phyloP scores from a whole-genome alignment of 2,113 vertebrate species.

The Caranx melampygus region DNA sequence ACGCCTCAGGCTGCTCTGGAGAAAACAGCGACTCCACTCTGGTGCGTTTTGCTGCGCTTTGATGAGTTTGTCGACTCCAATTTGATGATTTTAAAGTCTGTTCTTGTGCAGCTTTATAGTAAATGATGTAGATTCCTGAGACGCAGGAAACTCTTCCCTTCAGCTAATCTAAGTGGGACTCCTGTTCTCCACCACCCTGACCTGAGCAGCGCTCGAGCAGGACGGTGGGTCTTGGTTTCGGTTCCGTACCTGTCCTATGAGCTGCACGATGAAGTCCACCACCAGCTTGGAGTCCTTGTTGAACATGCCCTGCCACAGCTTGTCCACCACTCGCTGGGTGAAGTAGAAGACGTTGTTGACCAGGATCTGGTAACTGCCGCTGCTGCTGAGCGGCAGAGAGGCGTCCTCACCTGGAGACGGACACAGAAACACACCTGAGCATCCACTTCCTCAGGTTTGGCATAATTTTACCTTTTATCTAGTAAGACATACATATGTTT shows the following conservation, averaged over 20 bases:
- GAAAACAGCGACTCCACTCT: background rate
- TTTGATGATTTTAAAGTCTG: too few species aligned
- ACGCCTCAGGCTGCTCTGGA: background rate
- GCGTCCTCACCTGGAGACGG: constrained; percentile 91
- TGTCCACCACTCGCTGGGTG: constrained; percentile 97
- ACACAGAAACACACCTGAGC: background rate
- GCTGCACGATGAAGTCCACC: constrained; percentile 98
- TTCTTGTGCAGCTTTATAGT: too few species aligned
- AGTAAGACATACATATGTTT: too few species aligned
- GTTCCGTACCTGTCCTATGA: constrained; percentile 92
- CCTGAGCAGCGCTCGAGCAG: too few species aligned
- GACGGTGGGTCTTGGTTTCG: background rate
- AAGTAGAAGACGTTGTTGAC: constrained; percentile 99
- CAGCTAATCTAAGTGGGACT: too few species aligned
- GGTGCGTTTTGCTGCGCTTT: too few species aligned
- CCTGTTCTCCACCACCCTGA: too few species aligned
- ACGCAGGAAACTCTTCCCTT: too few species aligned
- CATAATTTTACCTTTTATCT: too few species aligned
- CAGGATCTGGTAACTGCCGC: constrained; percentile 96
- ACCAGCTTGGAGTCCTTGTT: constrained; percentile 99
- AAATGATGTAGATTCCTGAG: too few species aligned
- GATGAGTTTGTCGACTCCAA: too few species aligned
- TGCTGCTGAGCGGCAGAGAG: constrained; percentile 93
- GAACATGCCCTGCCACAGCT: constrained; percentile 99
- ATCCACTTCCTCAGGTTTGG: too few species aligned